Conservation (phyloP, 2,888 invertebrate genomes). For the Parnassius mnemosyne region DNA sequence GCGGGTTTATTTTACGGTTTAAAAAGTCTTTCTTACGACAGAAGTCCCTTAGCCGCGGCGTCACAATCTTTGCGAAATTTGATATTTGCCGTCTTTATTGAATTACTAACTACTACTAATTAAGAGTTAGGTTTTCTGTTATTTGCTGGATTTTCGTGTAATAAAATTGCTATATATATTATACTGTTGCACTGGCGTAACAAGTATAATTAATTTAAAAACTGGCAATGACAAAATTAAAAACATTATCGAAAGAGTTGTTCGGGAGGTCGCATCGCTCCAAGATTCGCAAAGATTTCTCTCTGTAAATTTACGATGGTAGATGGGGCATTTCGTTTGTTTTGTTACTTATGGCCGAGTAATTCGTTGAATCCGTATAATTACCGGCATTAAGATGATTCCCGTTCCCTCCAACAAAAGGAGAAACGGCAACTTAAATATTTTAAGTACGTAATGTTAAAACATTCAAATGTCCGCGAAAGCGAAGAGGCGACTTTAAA, state of each 20-base stretch:
- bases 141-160: too few relatives aligned
- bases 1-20: too few relatives aligned
- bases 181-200: too few relatives aligned
- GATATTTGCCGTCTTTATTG: too few relatives aligned
- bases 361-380: constrained; percentile 79
- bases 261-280: background rate
- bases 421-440: constrained; percentile 47
- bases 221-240: constrained; percentile 5
- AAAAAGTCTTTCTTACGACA: too few relatives aligned
- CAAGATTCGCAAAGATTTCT: constrained; percentile 27
- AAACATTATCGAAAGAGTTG: constrained; percentile 11
- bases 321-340: constrained; percentile 75
- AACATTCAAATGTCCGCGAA: constrained; percentile 76
- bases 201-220: background rate
- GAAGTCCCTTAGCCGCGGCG: too few relatives aligned
- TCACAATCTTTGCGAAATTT: too few relatives aligned
- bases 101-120: too few relatives aligned
- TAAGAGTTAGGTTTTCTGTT: too few relatives aligned
- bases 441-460: constrained; percentile 60
- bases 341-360: constrained; percentile 74
- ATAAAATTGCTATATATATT: too few relatives aligned
- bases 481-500: constrained; percentile 47
- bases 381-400: constrained; percentile 80
- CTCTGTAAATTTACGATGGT: constrained; percentile 73
- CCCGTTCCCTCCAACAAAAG: constrained; percentile 58